phyloP scores from a whole-genome alignment of 2,888 invertebrate species.

The Hybos culiciformis region DNA sequence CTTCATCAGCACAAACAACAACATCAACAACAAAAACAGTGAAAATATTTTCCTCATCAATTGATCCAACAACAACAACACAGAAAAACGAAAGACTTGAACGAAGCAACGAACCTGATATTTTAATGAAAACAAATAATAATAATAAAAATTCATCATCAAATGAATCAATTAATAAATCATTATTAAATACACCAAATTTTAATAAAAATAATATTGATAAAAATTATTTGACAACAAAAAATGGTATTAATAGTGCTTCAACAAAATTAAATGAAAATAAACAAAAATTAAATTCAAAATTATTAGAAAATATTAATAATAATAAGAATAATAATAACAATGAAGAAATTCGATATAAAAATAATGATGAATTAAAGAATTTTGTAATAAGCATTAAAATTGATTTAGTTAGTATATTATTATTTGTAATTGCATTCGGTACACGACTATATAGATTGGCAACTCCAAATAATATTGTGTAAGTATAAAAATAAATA shows the following conservation, averaged over 20 bases:
- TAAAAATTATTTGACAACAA: background rate
- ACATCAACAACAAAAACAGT: conserved; percentile 6
- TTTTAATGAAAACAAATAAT: conserved; percentile 4
- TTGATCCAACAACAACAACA: conserved; percentile 4
- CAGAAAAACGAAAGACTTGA: conserved; percentile 32
- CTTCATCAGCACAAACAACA: too few relatives aligned
- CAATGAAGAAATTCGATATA: background rate
- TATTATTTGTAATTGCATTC: conserved; percentile 55
- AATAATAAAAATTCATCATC: conserved; percentile 2
- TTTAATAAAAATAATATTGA: background rate
- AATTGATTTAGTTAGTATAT: conserved; percentile 59
- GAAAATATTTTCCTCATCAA: background rate
- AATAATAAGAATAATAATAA: background rate
- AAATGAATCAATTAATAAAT: conserved; percentile 11
- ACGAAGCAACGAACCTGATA: conserved; percentile 23
- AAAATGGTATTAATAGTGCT: background rate
- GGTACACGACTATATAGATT: conserved; percentile 69
- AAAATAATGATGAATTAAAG: conserved; percentile 10
- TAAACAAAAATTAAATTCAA: background rate
- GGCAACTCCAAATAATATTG: conserved; percentile 73
- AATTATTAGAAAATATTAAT: background rate
- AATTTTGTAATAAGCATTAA: conserved; percentile 46
- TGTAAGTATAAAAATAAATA: conserved; percentile 49
- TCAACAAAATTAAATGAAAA: background rate
- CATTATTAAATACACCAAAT: conserved; percentile 5